These are phyloP conservation scores for Heterochromis multidens DNA, from an alignment of 2,113 vertebrate species.

Conservation along the genomic window DNA sequence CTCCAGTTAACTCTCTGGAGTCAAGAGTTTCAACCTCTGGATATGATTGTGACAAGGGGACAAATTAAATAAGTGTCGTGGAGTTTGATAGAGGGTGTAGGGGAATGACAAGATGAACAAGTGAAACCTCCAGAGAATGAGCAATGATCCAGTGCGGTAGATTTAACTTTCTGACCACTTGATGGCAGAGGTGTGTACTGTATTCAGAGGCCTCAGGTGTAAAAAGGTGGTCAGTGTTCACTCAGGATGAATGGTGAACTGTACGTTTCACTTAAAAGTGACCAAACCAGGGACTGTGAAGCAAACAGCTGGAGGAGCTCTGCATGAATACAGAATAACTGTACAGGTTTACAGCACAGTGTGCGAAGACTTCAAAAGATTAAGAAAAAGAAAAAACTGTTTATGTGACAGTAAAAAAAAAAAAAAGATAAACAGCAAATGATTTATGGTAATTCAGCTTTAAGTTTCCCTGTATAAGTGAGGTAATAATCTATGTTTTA, in stretches of 20 bases:
- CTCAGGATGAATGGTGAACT: conserved; percentile 12
- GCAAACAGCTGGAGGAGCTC: conserved; percentile 33
- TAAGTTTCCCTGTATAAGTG: background rate
- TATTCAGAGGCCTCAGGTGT: conserved; percentile 3
- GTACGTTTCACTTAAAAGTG: background rate
- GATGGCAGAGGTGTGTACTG: conserved; percentile 45
- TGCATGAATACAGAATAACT: conserved; percentile 4
- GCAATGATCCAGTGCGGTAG: background rate
- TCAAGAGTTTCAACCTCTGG: conserved; percentile 64
- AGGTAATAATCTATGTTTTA: background rate
- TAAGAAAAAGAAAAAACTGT: too few relatives aligned
- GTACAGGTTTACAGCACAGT: background rate
- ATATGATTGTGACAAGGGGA: conserved; percentile 63
- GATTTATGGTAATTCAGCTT: background rate
- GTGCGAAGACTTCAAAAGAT: background rate
- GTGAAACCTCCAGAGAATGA: background rate
- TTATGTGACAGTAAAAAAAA: background rate
- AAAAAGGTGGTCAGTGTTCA: background rate
- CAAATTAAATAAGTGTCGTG: conserved; percentile 59
- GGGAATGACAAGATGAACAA: conserved; percentile 1
- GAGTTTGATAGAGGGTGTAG: background rate
- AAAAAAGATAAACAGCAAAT: background rate
- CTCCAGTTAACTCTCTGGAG: conserved; percentile 66
- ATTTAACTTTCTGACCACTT: conserved; percentile 48
- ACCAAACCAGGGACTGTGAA: background rate